phyloP scores from a whole-genome alignment of 37 sponge, comb jelly and placozoan genomes.

The Chondrosia reniformis region DNA sequence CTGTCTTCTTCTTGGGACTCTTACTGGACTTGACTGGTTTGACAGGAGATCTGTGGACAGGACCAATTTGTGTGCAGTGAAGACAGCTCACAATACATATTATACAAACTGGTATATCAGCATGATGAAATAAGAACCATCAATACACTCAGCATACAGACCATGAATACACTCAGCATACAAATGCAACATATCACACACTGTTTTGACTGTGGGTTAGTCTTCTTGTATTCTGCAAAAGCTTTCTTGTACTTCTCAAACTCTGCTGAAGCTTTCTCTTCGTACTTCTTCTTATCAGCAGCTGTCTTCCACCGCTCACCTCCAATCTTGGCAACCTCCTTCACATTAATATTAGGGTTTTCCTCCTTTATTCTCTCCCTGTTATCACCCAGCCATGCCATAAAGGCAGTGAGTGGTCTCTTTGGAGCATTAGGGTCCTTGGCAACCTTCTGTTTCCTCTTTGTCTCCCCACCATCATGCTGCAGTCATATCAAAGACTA shows the following conservation, averaged over 20 bases:
- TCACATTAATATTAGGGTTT: constrained; percentile 51
- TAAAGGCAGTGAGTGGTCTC: constrained; percentile 82
- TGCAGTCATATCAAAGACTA: no score
- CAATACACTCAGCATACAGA: no score
- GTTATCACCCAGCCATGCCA: constrained; percentile 85
- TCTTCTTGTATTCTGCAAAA: constrained; percentile 63
- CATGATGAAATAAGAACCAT: no score
- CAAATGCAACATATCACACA: no score
- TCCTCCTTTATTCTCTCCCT: constrained; percentile 63
- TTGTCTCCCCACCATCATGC: no score
- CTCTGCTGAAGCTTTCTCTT: constrained; percentile 40
- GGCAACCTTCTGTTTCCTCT: no score
- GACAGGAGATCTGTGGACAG: not conserved
- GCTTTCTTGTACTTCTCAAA: constrained; percentile 54
- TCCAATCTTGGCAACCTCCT: constrained; percentile 82
- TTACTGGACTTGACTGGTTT: no score
- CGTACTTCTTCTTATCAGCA: constrained; percentile 69
- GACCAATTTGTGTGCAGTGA: not conserved
- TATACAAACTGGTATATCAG: no score
- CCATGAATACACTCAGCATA: no score
- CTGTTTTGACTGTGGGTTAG: no score
- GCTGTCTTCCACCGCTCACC: constrained; percentile 82
- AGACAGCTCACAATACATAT: not conserved
- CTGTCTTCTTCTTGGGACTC: not conserved
- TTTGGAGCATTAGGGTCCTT: constrained; percentile 94